Evolutionary conservation across 92 coral and sea anemone species (phyloP), one percentile per base, ranked within the genome.

Genomic region (Parazoanthus atlanticus): DNA sequence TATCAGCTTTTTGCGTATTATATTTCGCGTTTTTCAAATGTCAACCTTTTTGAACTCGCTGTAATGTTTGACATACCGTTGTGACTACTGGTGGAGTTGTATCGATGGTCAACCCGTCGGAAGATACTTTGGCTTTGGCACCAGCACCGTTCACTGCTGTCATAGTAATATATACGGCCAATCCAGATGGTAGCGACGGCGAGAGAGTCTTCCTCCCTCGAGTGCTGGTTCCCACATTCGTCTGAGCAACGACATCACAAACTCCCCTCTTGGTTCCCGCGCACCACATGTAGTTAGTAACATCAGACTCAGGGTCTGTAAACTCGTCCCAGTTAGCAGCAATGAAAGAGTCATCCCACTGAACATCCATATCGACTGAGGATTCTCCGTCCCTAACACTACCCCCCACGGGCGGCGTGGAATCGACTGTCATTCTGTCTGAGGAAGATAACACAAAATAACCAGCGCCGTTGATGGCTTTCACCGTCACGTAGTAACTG

Each of bases 251-350:
- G 31, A 96, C 87, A 86, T 96, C 98, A 80, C 98, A 96, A 31
- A 91, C 79, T 19, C 98, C 97, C 79, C 74, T 79, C 8, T 81
- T 76, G n/a, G 95, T 96, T 5, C 98, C 98, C 1, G 97, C 98
- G 64, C 97, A 96, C 92, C 92, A 89, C 40, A 89, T 84, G 91
- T 91, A 96, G 61, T 88, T 81, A 19, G 43, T 85, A 49, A 96
- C 84, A 21, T 92, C 94, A 34, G 98, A 94, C 79, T 96, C 98
- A 21, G 90, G 75, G 70, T 96, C 98, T 38, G 75, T 13, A 83
- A 90, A 96, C 84, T 93, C 93, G 54, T 96, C 98, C 98, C 98
- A 96, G 92, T 91, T 94, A 16, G 91, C 94, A 52, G 90, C 78
- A n/a, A 96, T 88, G 54, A 85, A 89, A 3, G 94, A 89, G 78